These are phyloP conservation scores for Ochropacha duplaris DNA, from an alignment of 2,888 invertebrate genomes.

Conservation along the genomic window DNA sequence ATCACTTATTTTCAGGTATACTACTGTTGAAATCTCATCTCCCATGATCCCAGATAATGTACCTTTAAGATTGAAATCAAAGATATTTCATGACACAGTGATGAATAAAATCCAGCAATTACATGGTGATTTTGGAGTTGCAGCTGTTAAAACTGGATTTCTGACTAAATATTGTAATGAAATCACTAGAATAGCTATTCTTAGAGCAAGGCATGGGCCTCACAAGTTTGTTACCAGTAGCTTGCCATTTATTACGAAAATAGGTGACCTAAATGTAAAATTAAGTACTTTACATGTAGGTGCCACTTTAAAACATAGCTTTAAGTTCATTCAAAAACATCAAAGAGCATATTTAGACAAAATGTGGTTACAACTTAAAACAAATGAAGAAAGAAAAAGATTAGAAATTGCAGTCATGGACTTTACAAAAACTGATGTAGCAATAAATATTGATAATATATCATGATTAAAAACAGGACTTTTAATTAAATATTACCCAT, in stretches of 20 bases:
- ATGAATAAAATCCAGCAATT: slow-evolving; percentile 85
- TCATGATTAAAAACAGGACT: background rate
- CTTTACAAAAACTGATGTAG: slow-evolving; percentile 72
- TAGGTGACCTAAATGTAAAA: slow-evolving; percentile 84
- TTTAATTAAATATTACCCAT: no score
- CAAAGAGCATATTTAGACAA: slow-evolving; percentile 86
- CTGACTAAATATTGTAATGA: slow-evolving; percentile 59
- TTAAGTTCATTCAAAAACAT: slow-evolving; percentile 87
- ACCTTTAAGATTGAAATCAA: slow-evolving; percentile 76
- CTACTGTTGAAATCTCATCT: slow-evolving; percentile 85
- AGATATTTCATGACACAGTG: slow-evolving; percentile 81
- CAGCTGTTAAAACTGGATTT: slow-evolving; percentile 87
- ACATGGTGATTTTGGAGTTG: slow-evolving; percentile 90
- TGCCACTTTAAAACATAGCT: slow-evolving; percentile 91
- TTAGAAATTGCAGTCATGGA: slow-evolving; percentile 78
- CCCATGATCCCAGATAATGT: slow-evolving; percentile 72
- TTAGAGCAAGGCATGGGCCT: slow-evolving; percentile 89
- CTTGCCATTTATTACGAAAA: slow-evolving; percentile 86
- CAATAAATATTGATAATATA: slow-evolving; percentile 29
- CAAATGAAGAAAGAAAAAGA: slow-evolving; percentile 83
- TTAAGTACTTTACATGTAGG: slow-evolving; percentile 88
- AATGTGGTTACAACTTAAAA: slow-evolving; percentile 84
- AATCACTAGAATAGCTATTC: slow-evolving; percentile 46
- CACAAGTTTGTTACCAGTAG: slow-evolving; percentile 87
- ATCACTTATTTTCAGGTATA: slow-evolving; percentile 86